Percentiles rank a stretch among this genome's conserved stretches.
These are phyloP conservation scores for Manacus vitellinus DNA, from an alignment of 2,113 vertebrate genomes.

Conservation along the genomic window DNA sequence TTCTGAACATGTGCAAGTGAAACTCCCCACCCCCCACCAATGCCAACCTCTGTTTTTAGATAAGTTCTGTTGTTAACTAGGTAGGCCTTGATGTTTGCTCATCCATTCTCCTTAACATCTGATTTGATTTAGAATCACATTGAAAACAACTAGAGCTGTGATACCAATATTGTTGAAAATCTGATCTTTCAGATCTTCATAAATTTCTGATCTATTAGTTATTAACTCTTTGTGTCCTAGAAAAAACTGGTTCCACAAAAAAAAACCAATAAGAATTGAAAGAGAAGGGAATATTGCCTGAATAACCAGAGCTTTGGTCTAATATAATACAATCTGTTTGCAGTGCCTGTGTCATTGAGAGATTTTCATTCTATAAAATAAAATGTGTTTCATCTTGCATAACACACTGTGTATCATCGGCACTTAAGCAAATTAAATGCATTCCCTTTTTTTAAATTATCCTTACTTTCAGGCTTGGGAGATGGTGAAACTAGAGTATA, in stretches of 20 bases:
- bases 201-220: not conserved
- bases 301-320: not conserved
- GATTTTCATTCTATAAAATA: not conserved
- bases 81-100: not conserved
- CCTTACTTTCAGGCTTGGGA: slow-evolving; percentile 85
- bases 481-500: slow-evolving; percentile 86
- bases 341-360: not conserved
- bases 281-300: not conserved
- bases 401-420: not conserved
- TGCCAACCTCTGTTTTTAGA: not conserved
- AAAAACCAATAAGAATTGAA: not conserved
- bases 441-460: not conserved
- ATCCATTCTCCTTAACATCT: not conserved
- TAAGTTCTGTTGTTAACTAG: not conserved
- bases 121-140: not conserved
- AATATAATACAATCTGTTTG: not conserved
- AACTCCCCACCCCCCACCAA: accelerated
- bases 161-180: not conserved
- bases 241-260: not conserved
- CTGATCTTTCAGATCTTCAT: not conserved
- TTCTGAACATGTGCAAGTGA: not conserved
- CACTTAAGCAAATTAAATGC: not conserved
- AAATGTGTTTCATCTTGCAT: not conserved
- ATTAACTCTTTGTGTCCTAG: not conserved
- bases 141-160: not conserved